Base-by-base conservation (phyloP, 2,888 invertebrate species). In the Eristalinus sepulchralis region DNA sequence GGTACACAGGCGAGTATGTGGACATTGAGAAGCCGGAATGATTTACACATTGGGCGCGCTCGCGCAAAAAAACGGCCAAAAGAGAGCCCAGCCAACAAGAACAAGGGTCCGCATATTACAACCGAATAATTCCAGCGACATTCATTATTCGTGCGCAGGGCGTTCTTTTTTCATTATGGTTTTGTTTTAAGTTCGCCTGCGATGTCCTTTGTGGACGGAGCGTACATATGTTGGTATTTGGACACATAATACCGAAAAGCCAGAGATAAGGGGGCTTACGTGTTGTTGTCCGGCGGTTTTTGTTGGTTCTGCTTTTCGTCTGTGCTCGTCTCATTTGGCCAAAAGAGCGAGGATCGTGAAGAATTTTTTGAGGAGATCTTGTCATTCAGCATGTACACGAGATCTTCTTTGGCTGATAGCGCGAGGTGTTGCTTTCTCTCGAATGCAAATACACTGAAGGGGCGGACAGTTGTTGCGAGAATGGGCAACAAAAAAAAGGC, bases 41-140 rank as follows among this genome's bases (percentile, higher is more conserved):
- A 86, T 86, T 86, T 86, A 86, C 86, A 86, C 86, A 86, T 86
- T 66, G 83, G 83, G 83, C 83, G 85, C 82, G 73, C 78, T 86
- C 70, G 77, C 78, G 83, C 78, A 57, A 57, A 67, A 67, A 67
- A n/a, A n/a, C n/a, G 39, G 17, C 8, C 13, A 34, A 53, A 72
- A 68, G 57, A 33, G 47, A 36, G 55, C 53, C 22, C 8, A 22
- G 33, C 31, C 6, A 64, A 73, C 68, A 70, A 71, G 13, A 67
- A 81, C 81, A 84, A 84, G 84, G 81, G 67, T 86, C 75, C 75
- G 83, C 86, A 86, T 86, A 86, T 83, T 86, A 86, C 86, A 86
- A 86, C 86, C 75, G 82, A 86, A 86, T 86, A 83, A 86, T 86
- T 86, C 73, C 78, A 75, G 75, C 75, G 55, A 86, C 86, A 86